Base-by-base conservation (phyloP, 2,797 vertebrate genomes). In the Picus viridis region DNA sequence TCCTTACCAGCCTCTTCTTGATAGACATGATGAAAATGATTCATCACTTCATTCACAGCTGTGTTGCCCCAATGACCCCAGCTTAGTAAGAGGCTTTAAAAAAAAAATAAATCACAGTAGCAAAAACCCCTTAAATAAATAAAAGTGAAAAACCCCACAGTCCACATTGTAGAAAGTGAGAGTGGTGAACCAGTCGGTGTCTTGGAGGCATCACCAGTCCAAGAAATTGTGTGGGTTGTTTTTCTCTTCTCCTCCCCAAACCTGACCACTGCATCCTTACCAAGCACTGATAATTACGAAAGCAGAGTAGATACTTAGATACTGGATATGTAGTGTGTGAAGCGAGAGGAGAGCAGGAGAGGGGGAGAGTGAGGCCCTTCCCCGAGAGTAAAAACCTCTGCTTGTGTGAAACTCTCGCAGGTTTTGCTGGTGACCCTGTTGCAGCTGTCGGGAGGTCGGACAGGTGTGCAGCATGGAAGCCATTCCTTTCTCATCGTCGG, bases 361-460 rank as follows among this genome's bases (percentile, higher is more conserved):
- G 56, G 45, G 82, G 63, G 19, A 41, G 12, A 5, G 45, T 57
- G 43, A 63, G 57, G 14, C 41, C 71, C 84, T 57, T 71, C 70
- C 73, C 88, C 3, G 0, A 2, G 7, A 53, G 62, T 68, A 83
- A 95, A 78, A 78, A 92, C 72, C 97, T 94, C 97, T 93, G 96
- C 94, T 95, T 75, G 51, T 64, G 92, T 83, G 57, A 95, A 94
- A 94, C 80, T 90, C 89, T 45, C 8, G 51, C 94, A 95, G 96
- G 85, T 95, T 93, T 90, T 93, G 97, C 97, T 96, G 97, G 95
- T 97, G 97, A 95, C 96, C 93, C 96, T 89, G 88, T 84, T 73
- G 96, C 92, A 82, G 97, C 93, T 89, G 95, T 91, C 67, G 27
- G 95, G 94, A 96, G 95, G 81, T 67, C 7, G 18, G 88, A 71